Evolutionary conservation across 2,888 invertebrate genomes (phyloP), one percentile per base, ranked within the genome.

Genomic region (Andricus curvator): DNA sequence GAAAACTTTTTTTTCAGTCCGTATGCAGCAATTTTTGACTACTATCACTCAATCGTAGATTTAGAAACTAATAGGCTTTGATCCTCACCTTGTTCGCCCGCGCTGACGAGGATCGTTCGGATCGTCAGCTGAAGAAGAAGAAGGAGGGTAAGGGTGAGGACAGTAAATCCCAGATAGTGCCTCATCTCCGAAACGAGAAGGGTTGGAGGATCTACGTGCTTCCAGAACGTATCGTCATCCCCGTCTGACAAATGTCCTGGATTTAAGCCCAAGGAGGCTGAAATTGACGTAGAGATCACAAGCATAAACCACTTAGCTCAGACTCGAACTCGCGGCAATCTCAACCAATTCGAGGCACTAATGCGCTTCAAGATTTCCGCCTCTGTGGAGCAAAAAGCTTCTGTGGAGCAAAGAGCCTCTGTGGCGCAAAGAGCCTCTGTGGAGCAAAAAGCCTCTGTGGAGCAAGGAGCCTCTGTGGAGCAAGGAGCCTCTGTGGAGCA

Each of bases 1-100:
- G 4, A 13, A 13, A 41, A 41, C 11, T 41, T 41, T 41, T 13
- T 13, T 13, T 13, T 13, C 44, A 4, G 2, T 44, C 44, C 48
- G 4, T 1, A 48, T 48, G 48, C 17, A 48, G 48, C 5, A 17
- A 6, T 48, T 48, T 48, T 48, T 17, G 6, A 48, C 17, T 8
- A 20, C 20, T 11, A 56, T 56, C n/a, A 56, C 56, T 48, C 48
- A 48, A 48, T 17, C 17, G 48, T 17, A 6, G 1, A 17, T 48
- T 22, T 22, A 22, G 22, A 60, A 60, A 4, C n/a, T 22, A 60
- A 60, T 64, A 15, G 29, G 29, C 29, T 25, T 64, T 64, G 64
- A 60, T 64, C 22, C 77, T 89, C 87, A 90, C 90, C 90, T 89
- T 87, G 89, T 81, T 89, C 88, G 62, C 90, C 90, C 77, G 90